Evolutionary conservation across 2,888 invertebrate species (phyloP).

Genomic region (Drosophila multiciliata): DNA sequence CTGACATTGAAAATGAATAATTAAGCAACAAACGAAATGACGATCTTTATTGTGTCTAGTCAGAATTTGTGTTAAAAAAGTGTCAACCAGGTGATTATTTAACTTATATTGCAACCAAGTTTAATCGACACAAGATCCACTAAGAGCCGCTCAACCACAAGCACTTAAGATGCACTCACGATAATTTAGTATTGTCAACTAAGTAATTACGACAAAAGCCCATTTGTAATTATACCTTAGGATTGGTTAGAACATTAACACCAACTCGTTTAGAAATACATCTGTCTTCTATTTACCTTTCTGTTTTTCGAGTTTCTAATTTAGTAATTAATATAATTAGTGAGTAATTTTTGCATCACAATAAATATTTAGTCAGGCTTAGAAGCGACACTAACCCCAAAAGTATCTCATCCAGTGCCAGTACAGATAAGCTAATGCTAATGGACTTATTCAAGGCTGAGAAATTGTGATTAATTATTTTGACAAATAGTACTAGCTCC

Average conservation of each 20-base stretch:
- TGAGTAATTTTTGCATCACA: conserved; percentile 57
- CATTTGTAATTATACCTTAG: conserved; percentile 48
- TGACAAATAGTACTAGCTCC: not conserved
- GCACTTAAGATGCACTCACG: conserved; percentile 35
- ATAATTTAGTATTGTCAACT: conserved; percentile 26
- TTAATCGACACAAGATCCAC: conserved; percentile 27
- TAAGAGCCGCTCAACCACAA: conserved; percentile 20
- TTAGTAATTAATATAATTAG: conserved; percentile 64
- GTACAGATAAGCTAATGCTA: conserved; percentile 50
- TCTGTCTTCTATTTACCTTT: conserved; percentile 12
- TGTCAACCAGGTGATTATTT: conserved; percentile 46
- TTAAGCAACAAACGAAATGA: conserved; percentile 17
- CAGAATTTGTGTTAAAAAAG: conserved; percentile 31
- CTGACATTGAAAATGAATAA: conserved; percentile 50
- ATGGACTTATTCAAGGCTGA: conserved; percentile 41
- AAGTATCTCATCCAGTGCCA: conserved; percentile 51
- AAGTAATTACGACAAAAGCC: conserved; percentile 28
- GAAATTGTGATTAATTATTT: conserved; percentile 23
- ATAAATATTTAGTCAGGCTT: conserved; percentile 44
- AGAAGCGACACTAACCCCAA: conserved; percentile 46
- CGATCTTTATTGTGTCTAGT: conserved; percentile 18
- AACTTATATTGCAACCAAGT: conserved; percentile 44
- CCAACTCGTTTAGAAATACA: conserved; percentile 52
- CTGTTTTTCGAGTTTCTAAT: conserved; percentile 3
- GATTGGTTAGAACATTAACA: conserved; percentile 61